Conservation (phyloP, 1,140 invertebrate species). For the Sipha flava region DNA sequence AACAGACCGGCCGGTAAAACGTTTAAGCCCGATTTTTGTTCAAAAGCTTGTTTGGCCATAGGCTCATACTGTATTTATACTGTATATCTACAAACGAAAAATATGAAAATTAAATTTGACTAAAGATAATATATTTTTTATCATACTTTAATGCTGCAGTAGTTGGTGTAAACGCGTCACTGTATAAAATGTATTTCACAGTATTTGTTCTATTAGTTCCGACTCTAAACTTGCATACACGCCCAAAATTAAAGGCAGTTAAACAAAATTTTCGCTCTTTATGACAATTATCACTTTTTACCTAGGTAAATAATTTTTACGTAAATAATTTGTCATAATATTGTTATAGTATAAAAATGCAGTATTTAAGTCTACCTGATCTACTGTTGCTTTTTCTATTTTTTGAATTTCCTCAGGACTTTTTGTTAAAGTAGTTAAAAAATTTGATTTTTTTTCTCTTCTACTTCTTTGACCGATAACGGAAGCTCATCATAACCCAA, state of each 20-base stretch:
- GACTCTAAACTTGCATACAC: neutral
- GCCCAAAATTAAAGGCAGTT: neutral
- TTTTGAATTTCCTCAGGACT: neutral
- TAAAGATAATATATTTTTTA: no score
- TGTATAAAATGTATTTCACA: neutral
- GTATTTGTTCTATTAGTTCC: neutral
- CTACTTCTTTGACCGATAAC: neutral
- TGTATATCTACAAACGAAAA: no score
- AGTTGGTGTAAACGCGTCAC: neutral
- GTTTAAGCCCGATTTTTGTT: no score
- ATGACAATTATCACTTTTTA: neutral
- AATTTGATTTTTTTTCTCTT: neutral
- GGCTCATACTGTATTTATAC: no score
- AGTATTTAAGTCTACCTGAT: no score
- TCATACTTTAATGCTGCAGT: neutral
- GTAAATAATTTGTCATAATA: no score
- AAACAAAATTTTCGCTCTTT: neutral
- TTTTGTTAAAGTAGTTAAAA: neutral
- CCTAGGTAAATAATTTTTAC: no score
- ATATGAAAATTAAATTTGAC: no score
- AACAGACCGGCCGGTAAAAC: no score
- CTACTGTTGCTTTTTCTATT: neutral
- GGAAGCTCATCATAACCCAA: neutral
- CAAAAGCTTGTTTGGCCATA: no score
- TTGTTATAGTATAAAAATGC: no score